Evolutionary conservation across 1,140 invertebrate genomes (phyloP).

Genomic region (Aethina tumida): DNA sequence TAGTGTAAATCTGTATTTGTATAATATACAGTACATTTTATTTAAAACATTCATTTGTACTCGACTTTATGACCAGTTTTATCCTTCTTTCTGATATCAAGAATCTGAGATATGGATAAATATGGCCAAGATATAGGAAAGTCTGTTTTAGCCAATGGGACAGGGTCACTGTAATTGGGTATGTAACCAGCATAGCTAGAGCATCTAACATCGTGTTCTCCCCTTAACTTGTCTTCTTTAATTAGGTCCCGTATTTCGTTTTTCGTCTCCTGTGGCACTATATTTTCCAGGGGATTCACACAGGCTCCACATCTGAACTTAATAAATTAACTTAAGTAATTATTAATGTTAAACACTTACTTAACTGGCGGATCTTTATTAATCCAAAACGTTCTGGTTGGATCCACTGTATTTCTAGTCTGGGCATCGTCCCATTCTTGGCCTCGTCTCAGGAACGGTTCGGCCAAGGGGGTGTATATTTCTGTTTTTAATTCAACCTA

Average conservation of each 20-base stretch:
- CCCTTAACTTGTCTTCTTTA: conserved; percentile 24
- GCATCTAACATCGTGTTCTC: conserved; percentile 26
- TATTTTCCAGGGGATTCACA: conserved; percentile 18
- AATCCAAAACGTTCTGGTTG: conserved; percentile 34
- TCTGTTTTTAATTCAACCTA: conserved; percentile 14
- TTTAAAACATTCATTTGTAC: neutral
- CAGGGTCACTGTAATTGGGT: conserved; percentile 18
- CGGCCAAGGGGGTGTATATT: conserved; percentile 14
- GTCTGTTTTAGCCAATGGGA: conserved; percentile 22
- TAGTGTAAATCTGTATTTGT: neutral
- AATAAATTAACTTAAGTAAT: conserved; percentile 6
- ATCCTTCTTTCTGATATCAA: conserved; percentile 15
- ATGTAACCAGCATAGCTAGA: conserved; percentile 28
- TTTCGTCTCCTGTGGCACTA: conserved; percentile 24
- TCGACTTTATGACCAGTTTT: too few relatives aligned
- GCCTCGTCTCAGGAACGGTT: conserved; percentile 12
- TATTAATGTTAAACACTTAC: conserved; percentile 12
- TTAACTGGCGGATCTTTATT: conserved; percentile 19
- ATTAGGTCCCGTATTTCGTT: conserved; percentile 28
- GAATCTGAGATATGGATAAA: conserved; percentile 21
- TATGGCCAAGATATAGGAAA: conserved; percentile 23
- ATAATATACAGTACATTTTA: conserved; percentile 2
- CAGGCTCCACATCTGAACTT: conserved; percentile 22
- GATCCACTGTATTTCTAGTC: conserved; percentile 31
- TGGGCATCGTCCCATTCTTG: conserved; percentile 37